Evolutionary conservation across 2,113 vertebrate species (phyloP).

Genomic region (Bothrops jararaca): DNA sequence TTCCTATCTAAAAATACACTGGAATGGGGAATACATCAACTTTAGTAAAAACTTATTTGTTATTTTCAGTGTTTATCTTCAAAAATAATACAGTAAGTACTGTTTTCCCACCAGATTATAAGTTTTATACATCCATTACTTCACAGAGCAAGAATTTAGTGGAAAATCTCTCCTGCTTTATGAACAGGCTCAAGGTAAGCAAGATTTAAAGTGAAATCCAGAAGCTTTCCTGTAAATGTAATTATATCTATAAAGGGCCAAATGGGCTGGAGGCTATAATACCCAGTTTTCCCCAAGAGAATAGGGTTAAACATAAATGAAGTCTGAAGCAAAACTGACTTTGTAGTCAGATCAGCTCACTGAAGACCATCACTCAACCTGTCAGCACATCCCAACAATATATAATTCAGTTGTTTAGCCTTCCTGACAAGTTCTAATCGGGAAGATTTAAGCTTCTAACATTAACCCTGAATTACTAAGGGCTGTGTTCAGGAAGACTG

Average conservation of each 20-base stretch:
- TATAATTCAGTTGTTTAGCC: constrained; percentile 28
- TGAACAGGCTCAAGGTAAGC: neutral
- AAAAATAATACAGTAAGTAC: neutral
- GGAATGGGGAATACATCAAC: neutral
- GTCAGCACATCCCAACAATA: neutral
- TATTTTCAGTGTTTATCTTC: neutral
- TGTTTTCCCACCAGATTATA: neutral
- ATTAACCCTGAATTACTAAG: constrained; percentile 24
- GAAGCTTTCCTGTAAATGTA: constrained; percentile 17
- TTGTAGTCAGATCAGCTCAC: constrained; percentile 17
- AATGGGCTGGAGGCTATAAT: constrained; percentile 1
- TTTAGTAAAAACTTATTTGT: neutral
- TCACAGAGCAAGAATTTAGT: neutral
- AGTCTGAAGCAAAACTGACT: constrained; percentile 32
- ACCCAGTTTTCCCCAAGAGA: constrained; percentile 10
- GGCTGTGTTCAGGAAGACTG: neutral
- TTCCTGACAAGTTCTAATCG: constrained; percentile 24
- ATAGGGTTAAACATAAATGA: constrained; percentile 13
- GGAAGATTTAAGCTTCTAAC: constrained; percentile 18
- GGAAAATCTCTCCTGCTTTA: constrained; percentile 2
- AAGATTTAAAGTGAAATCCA: constrained; percentile 27
- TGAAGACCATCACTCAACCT: constrained; percentile 34
- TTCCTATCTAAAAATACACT: neutral
- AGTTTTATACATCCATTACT: neutral
- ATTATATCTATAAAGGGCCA: constrained; percentile 14